phyloP scores from a whole-genome alignment of 2,888 invertebrate genomes.

The Choristoneura rosaceana region DNA sequence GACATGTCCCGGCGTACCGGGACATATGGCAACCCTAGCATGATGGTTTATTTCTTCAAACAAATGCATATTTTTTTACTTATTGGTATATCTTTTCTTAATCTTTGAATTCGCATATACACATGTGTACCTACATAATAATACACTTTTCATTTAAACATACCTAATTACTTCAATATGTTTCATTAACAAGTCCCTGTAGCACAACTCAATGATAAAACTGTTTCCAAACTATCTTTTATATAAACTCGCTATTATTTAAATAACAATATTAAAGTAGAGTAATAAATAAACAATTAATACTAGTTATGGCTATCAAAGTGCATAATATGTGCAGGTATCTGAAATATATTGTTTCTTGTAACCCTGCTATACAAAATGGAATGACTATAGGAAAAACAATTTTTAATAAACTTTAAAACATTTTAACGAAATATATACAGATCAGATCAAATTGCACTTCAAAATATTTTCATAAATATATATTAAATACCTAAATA shows the following conservation, averaged over 20 bases:
- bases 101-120: not conserved
- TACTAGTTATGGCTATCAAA: slow-evolving; percentile 51
- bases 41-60: too few species aligned
- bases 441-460: slow-evolving; percentile 76
- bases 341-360: slow-evolving; percentile 23
- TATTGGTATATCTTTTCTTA: not conserved
- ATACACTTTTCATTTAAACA: not conserved
- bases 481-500: slow-evolving; percentile 46
- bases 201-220: slow-evolving; percentile 26
- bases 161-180: slow-evolving; percentile 14
- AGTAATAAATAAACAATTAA: slow-evolving; percentile 46
- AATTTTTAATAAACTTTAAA: slow-evolving; percentile 67
- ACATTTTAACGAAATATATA: slow-evolving; percentile 64
- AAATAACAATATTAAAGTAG: slow-evolving; percentile 44
- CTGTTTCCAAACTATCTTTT: slow-evolving; percentile 33
- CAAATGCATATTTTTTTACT: too few species aligned
- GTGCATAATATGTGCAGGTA: slow-evolving; percentile 47
- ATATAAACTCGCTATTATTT: slow-evolving; percentile 37
- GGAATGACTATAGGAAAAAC: slow-evolving; percentile 70
- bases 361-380: slow-evolving; percentile 54
- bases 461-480: slow-evolving; percentile 53
- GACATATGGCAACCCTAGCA: too few species aligned
- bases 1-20: too few species aligned
- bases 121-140: not conserved
- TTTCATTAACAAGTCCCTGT: slow-evolving; percentile 17